phyloP scores from a whole-genome alignment of 2,888 invertebrate species.

The Gymnosoma rotundatum region DNA sequence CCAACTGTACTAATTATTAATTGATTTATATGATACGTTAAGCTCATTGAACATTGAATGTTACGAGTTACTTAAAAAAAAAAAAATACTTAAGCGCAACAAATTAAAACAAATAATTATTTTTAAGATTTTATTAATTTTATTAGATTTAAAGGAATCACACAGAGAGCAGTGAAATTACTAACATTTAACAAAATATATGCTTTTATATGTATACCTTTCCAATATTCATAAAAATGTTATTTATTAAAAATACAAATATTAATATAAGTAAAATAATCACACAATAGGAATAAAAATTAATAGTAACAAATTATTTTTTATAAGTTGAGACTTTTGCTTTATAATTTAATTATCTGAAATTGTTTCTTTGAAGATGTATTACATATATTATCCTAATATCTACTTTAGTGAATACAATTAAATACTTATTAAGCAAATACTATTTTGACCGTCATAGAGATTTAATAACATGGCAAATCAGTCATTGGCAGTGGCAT shows the following conservation, averaged over 20 bases:
- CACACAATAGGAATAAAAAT: background rate
- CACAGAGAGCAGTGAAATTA: no score
- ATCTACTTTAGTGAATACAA: constrained; percentile 29
- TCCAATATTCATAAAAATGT: no score
- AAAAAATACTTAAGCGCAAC: no score
- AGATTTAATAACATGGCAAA: background rate
- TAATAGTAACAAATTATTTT: background rate
- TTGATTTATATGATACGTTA: no score
- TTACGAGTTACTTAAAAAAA: no score
- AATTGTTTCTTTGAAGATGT: constrained; percentile 17
- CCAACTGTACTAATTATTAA: no score
- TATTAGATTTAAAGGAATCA: no score
- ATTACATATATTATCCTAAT: constrained; percentile 44
- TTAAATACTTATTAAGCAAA: constrained; percentile 35
- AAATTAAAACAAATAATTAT: no score
- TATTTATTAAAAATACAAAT: background rate
- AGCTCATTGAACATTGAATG: no score
- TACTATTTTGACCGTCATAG: constrained; percentile 48
- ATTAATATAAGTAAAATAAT: background rate
- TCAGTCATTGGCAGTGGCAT: constrained; percentile 62
- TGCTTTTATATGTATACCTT: no score
- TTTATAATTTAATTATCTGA: constrained; percentile 11
- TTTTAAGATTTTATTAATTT: no score
- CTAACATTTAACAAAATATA: no score
- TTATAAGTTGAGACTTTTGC: background rate